These are phyloP conservation scores for Chrysochloris asiatica DNA, from an alignment of 2,113 vertebrate species.

Conservation along the genomic window DNA sequence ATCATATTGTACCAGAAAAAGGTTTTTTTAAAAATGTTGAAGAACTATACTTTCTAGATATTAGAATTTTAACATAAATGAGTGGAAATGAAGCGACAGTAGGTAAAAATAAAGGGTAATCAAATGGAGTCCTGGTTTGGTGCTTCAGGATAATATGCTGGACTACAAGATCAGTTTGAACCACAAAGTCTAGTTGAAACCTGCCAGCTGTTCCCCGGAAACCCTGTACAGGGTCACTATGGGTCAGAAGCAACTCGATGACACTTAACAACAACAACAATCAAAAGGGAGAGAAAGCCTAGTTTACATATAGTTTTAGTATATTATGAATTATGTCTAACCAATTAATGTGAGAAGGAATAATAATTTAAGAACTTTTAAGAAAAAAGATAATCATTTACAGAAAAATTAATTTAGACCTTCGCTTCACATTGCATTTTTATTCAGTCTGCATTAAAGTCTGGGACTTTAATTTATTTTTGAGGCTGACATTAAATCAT, in stretches of 20 bases:
- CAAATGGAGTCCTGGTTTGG: too few relatives aligned
- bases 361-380: not conserved
- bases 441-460: not conserved
- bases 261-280: too few relatives aligned
- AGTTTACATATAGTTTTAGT: not conserved
- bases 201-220: too few relatives aligned
- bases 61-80: conserved; percentile 39
- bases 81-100: not conserved
- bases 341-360: not conserved
- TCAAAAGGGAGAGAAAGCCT: too few relatives aligned
- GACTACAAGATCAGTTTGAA: too few relatives aligned
- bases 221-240: too few relatives aligned
- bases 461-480: not conserved
- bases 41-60: not conserved
- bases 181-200: too few relatives aligned
- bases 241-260: too few relatives aligned
- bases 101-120: not conserved
- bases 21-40: not conserved
- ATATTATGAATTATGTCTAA: not conserved
- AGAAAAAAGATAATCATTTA: not conserved
- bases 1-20: not conserved
- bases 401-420: not conserved
- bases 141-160: too few relatives aligned
- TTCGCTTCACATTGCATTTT: not conserved
- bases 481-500: conserved; percentile 41